Evolutionary conservation across 2,113 vertebrate species (phyloP), one percentile per base, ranked within the genome.

Genomic region (Cacatua alba): DNA sequence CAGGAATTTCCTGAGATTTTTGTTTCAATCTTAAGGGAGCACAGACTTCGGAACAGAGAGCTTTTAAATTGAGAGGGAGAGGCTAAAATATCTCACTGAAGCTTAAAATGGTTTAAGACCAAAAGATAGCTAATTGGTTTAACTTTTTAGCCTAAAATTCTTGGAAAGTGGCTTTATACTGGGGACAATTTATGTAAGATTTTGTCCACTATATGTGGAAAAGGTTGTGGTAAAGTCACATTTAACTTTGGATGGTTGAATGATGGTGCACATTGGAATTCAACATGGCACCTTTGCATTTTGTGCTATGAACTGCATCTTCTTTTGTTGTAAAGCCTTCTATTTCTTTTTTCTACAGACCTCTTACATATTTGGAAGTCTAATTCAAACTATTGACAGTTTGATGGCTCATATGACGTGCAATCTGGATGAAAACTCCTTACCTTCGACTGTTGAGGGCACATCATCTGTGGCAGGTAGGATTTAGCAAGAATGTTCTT

Each of bases 381-480:
- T 99, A 86, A 96, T 99, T 12, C 96, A 98, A 86, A 99, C 98
- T 3, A 97, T 99, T 53, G 99, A 99, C 95, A 95, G 95, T 8
- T 98, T 99, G 92, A 98, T 99, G 98, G 97, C 93, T 39, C 99
- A 99, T 37, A 93, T 99, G 92, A 96, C 97, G 6, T 90, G 13
- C 81, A 98, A 98, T 82, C 96, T 99, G 92, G 95, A 97, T 0
- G 62, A 97, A 35, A 88, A 74, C 53, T 57, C 83, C 0, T 60
- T 91, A 28, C 88, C 96, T 2, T 92, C 97, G 64, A 48, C 98
- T 52, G 49, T 99, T 19, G 95, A 96, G 23, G 99, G 99, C 85
- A 98, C 97, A 3, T 99, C 99, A 4, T 65, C 98, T 8, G 96
- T 99, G 88, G 99, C 99, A 98, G 99, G 99, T 99, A 93, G 28